These are phyloP conservation scores for Salmo trutta DNA, from an alignment of 2,797 vertebrate genomes.

Conservation along the genomic window DNA sequence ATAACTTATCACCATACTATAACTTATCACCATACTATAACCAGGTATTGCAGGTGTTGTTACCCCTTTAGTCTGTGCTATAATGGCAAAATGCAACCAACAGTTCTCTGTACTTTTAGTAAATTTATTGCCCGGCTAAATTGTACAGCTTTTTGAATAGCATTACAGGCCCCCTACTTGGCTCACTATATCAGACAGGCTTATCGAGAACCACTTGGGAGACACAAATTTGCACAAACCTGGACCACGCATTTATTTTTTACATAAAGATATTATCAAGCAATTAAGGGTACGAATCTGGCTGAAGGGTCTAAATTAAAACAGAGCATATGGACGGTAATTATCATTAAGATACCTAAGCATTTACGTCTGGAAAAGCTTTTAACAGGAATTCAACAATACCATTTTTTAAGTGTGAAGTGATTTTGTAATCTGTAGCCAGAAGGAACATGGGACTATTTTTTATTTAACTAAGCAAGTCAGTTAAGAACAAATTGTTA, in stretches of 20 bases:
- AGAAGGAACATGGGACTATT: not conserved
- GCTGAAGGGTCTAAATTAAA: not conserved
- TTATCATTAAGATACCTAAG: not conserved
- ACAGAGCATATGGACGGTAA: not conserved
- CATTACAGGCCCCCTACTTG: not conserved
- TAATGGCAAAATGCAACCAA: not conserved
- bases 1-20: not conserved
- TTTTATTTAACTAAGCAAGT: too few relatives aligned
- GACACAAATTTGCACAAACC: not conserved
- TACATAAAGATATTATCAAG: not conserved
- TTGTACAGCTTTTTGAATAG: not conserved
- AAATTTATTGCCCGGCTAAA: not conserved
- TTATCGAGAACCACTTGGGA: not conserved
- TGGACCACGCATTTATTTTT: too few relatives aligned
- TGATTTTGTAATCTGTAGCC: constrained; percentile 22
- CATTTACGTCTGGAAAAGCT: not conserved
- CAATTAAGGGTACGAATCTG: not conserved
- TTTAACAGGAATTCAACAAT: not conserved
- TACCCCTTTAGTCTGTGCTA: not conserved
- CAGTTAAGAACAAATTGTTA: too few relatives aligned
- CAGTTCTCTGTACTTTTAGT: not conserved
- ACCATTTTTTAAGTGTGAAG: not conserved
- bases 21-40: too few relatives aligned
- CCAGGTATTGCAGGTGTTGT: too few relatives aligned
- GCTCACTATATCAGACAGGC: not conserved